These are phyloP conservation scores for Cromileptes altivelis DNA, from an alignment of 2,113 vertebrate species.

Conservation along the genomic window DNA sequence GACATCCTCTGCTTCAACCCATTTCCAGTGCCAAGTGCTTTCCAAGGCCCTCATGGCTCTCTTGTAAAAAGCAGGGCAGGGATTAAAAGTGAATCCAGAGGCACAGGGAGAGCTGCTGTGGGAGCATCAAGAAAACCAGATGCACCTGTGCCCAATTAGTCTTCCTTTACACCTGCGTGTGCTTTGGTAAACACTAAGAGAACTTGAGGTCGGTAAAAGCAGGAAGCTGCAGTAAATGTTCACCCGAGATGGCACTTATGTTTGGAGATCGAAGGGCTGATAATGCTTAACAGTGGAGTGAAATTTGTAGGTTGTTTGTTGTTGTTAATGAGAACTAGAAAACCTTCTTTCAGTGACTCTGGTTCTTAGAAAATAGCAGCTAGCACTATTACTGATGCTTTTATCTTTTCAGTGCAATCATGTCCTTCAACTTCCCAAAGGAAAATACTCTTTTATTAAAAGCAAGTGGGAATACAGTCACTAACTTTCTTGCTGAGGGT, in stretches of 20 bases:
- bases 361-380: neutral
- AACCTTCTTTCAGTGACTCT: no score
- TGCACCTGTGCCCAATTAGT: constrained; percentile 23
- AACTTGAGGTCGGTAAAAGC: neutral
- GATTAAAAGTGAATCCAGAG: constrained; percentile 20
- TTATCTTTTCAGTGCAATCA: no score
- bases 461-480: no score
- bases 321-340: neutral
- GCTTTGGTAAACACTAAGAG: neutral
- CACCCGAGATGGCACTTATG: neutral
- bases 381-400: neutral
- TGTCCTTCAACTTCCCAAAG: no score
- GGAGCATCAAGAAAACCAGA: constrained; percentile 19
- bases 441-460: no score
- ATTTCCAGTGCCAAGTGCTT: neutral
- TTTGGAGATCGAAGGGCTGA: neutral
- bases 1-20: neutral
- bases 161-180: constrained; percentile 7
- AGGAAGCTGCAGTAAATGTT: neutral
- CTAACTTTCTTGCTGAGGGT: no score
- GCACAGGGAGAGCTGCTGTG: constrained; percentile 6
- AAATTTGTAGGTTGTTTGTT: neutral
- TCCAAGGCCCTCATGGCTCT: constrained; percentile 6
- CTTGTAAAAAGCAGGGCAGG: neutral
- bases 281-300: neutral